phyloP scores from a whole-genome alignment of 2,888 invertebrate species.

The Malacosoma neustria region DNA sequence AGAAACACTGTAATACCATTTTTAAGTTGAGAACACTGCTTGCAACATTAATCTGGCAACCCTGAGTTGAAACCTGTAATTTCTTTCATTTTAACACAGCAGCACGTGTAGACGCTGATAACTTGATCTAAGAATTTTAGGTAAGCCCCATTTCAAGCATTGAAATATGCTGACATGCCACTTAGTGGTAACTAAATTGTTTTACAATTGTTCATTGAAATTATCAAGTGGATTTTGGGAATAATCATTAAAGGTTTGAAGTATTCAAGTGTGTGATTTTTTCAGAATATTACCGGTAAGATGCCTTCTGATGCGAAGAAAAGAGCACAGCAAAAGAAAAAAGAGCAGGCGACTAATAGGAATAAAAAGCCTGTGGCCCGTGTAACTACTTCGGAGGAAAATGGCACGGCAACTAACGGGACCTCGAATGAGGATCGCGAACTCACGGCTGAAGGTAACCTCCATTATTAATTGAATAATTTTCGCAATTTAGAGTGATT shows the following conservation, averaged over 20 bases:
- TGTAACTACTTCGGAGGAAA: slow-evolving; percentile 69
- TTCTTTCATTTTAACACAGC: slow-evolving; percentile 53
- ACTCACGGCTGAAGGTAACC: slow-evolving; percentile 83
- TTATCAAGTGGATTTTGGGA: too few species aligned
- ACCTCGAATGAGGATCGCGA: slow-evolving; percentile 69
- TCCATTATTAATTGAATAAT: too few species aligned
- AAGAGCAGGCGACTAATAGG: slow-evolving; percentile 90
- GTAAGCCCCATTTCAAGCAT: not conserved
- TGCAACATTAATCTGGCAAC: too few species aligned
- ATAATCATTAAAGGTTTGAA: too few species aligned
- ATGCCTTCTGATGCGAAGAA: slow-evolving; percentile 99
- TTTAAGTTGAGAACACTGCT: too few species aligned
- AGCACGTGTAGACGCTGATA: slow-evolving; percentile 69
- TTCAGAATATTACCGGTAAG: slow-evolving; percentile 25
- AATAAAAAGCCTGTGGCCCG: slow-evolving; percentile 69
- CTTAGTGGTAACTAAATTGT: too few species aligned
- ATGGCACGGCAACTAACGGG: slow-evolving; percentile 66
- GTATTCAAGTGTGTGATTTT: slow-evolving; percentile 17
- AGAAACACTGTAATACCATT: too few species aligned
- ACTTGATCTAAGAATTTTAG: slow-evolving; percentile 28
- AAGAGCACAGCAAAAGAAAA: slow-evolving; percentile 97
- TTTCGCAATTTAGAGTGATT: too few species aligned
- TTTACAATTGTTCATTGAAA: too few species aligned
- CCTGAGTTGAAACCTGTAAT: too few species aligned
- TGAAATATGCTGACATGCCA: too few species aligned